These are phyloP conservation scores for Alsophila aescularia DNA, from an alignment of 2,888 invertebrate species.

Conservation along the genomic window DNA sequence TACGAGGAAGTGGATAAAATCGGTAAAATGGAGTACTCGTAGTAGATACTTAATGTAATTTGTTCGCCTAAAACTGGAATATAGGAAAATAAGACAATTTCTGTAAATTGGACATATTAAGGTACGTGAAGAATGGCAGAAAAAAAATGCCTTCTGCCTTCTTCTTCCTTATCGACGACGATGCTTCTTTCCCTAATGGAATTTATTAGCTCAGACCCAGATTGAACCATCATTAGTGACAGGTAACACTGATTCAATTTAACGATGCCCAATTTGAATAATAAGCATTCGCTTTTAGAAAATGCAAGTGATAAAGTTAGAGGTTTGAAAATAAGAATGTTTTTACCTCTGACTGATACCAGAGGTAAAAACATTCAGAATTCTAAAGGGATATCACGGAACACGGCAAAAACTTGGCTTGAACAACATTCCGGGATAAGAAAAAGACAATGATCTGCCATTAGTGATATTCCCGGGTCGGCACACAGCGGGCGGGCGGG, in stretches of 20 bases:
- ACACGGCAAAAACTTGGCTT: constrained; percentile 4
- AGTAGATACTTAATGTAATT: background rate
- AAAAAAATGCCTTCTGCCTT: too few species aligned
- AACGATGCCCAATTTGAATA: background rate
- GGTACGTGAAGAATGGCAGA: too few species aligned
- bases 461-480: constrained; percentile 9
- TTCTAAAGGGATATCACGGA: constrained; percentile 3
- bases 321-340: too few species aligned
- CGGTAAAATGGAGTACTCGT: background rate
- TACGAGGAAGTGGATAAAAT: too few species aligned
- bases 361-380: constrained; percentile 2
- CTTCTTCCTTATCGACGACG: too few species aligned
- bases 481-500: constrained; percentile 2
- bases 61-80: too few species aligned
- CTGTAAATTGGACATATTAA: too few species aligned
- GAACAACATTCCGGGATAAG: constrained; percentile 5
- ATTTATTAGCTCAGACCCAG: too few species aligned
- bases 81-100: too few species aligned
- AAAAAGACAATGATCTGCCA: constrained; percentile 21
- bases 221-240: too few species aligned
- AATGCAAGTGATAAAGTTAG: background rate
- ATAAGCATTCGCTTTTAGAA: background rate
- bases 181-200: too few species aligned
- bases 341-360: background rate
- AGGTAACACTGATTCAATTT: background rate